Evolutionary conservation across 1,140 invertebrate species (phyloP).

Genomic region (Drosophila subobscura): DNA sequence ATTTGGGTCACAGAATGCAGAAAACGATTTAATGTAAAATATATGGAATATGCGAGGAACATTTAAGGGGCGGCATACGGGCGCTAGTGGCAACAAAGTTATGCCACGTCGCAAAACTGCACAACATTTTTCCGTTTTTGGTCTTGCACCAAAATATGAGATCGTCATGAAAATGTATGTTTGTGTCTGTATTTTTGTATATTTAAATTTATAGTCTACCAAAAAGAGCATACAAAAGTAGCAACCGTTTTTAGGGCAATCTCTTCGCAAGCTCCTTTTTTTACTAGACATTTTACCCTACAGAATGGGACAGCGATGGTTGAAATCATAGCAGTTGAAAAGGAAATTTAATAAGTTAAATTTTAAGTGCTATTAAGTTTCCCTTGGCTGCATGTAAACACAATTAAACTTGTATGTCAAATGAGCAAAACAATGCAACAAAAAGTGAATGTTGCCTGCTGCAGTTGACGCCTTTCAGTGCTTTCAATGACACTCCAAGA

Average conservation of each 20-base stretch:
- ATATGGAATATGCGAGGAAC: no score
- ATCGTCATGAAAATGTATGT: constrained; percentile 46
- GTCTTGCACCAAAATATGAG: constrained; percentile 44
- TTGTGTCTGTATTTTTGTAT: background rate
- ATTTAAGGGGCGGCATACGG: background rate
- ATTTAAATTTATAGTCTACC: constrained; percentile 61
- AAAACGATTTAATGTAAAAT: background rate
- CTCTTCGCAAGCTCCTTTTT: no score
- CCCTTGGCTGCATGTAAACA: no score
- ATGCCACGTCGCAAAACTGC: constrained; percentile 56
- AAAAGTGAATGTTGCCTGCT: constrained; percentile 37
- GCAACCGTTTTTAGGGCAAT: constrained; percentile 40
- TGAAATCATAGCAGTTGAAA: no score
- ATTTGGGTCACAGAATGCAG: constrained; percentile 42
- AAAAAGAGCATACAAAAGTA: constrained; percentile 40
- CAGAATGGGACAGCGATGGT: constrained; percentile 6
- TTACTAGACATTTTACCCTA: background rate
- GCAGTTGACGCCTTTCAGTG: background rate
- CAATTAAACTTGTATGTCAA: constrained; percentile 57
- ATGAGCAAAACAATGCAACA: constrained; percentile 55
- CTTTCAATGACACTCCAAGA: background rate
- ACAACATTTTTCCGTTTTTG: constrained; percentile 59
- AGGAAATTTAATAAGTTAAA: no score
- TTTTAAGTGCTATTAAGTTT: no score
- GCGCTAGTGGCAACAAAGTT: constrained; percentile 40